Base-by-base conservation (phyloP, 2,888 invertebrate genomes). In the Stegana nigrithorax region DNA sequence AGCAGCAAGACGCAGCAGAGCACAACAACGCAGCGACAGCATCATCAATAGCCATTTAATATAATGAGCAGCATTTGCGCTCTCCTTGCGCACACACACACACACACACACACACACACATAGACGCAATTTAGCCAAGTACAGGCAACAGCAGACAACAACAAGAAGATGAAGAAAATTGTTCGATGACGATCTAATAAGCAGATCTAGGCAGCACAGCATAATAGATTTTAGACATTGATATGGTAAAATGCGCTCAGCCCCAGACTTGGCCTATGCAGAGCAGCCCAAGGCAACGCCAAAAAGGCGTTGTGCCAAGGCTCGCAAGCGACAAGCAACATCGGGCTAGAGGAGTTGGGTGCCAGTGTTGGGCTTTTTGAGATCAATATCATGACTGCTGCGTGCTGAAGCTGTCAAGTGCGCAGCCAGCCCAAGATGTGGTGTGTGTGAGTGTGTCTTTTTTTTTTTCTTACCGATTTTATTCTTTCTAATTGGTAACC, bases 401-500 rank as follows among this genome's bases (percentile, higher is more conserved):
- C 78, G 75, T 75, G 75, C 79, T 76, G 71, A 77, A 75, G 73
- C 78, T 78, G 75, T 75, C 75, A 78, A 76, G 72, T 71, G 69
- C 39, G 17, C 39, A 17, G 39, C n/a, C n/a, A n/a, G n/a, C n/a
- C n/a, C n/a, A n/a, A n/a, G n/a, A n/a, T n/a, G n/a, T n/a, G 60
- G 66, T 63, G 63, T 56, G 63, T 60, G 64, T 64, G 62, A 67
- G 60, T 65, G 50, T 69, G 8, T 4, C 26, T 42, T 25, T 53
- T 53, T 27, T 53, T 26, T 5, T 27, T 14, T 10, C 10, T 27
- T 51, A 26, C 17, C 5, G 10, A 39, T 5, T 39, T 6, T 39
- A 10, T 39, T 14, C 14, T 8, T 39, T 8, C 39, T 39, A 5
- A n/a, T 39, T n/a, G n/a, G 1, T 39, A 39, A 39, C 17, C 17